These are phyloP conservation scores for Macrosteles quadrilineatus DNA, from an alignment of 1,140 invertebrate species.

Conservation along the genomic window DNA sequence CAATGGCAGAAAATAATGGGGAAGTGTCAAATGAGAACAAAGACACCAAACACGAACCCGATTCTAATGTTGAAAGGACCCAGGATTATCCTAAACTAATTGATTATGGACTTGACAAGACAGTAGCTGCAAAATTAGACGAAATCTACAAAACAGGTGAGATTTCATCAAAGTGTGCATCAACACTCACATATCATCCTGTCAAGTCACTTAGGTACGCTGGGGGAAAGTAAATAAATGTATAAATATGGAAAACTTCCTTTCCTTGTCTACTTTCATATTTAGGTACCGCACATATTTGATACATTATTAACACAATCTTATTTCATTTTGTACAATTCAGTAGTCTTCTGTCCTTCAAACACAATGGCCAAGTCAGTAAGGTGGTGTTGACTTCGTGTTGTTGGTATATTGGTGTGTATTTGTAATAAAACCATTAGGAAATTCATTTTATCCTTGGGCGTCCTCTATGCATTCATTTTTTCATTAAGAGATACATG, in stretches of 20 bases:
- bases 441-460: too few species aligned
- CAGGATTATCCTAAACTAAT: constrained; percentile 87
- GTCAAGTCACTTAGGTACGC: constrained; percentile 22
- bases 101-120: constrained; percentile 91
- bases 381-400: too few species aligned
- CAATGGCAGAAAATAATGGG: constrained; percentile 91
- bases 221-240: constrained; percentile 27
- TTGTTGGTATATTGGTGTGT: too few species aligned
- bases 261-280: constrained; percentile 1
- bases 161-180: constrained; percentile 35
- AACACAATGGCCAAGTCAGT: too few species aligned
- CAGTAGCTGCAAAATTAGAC: constrained; percentile 90
- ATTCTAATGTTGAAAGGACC: constrained; percentile 61
- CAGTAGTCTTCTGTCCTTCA: too few species aligned
- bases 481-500: too few species aligned
- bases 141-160: constrained; percentile 94
- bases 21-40: constrained; percentile 71
- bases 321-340: too few species aligned
- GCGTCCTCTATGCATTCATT: too few species aligned
- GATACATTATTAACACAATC: too few species aligned
- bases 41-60: constrained; percentile 61
- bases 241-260: constrained; percentile 34
- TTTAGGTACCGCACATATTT: too few species aligned
- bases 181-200: constrained; percentile 27
- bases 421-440: too few species aligned